Evolutionary conservation across 2,888 invertebrate species (phyloP), one percentile per base, ranked within the genome.

Genomic region (Lasioglossum zephyrum): DNA sequence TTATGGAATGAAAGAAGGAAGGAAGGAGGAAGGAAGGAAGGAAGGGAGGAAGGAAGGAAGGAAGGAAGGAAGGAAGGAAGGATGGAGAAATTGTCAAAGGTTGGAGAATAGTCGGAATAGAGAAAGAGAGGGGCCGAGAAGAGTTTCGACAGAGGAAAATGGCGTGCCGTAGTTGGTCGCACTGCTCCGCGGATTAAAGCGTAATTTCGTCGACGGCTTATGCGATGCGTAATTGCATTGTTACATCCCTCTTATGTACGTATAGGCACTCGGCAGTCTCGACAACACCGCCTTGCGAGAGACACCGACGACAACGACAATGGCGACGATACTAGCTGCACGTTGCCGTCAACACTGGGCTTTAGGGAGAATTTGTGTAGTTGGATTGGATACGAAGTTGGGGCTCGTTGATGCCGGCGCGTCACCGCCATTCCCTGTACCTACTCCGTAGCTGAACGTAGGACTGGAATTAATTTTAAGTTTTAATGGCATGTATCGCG

Each of bases 141-240:
- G 81, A 77, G 84, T 78, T 84, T 84, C 81, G 66, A 79, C 86
- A 70, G 76, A 78, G 82, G 74, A 86, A 85, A 85, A 85, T 86
- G 72, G 73, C 73, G 81, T 74, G 74, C 60, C 75, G 79, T 87
- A 76, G 80, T 86, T 74, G 85, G 85, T 82, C 82, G 78, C 81
- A 39, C 76, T 84, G 75, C 77, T 80, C 78, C 84, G 80, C 87
- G 92, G 93, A 94, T 93, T 93, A 93, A 93, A 93, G 92, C 92
- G 92, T 93, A 94, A 94, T 94, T 93, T 93, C 89, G 92, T 92
- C 92, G 91, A 86, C 92, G 93, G 93, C 93, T 93, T 93, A 93
- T 92, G 93, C 93, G 92, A 92, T 91, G 91, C 91, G 92, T 94
- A 94, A 94, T 94, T 94, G 93, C 93, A 92, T 93, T 93, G 94